phyloP scores from a whole-genome alignment of 1,140 invertebrate species.

The Bombus polaris region DNA sequence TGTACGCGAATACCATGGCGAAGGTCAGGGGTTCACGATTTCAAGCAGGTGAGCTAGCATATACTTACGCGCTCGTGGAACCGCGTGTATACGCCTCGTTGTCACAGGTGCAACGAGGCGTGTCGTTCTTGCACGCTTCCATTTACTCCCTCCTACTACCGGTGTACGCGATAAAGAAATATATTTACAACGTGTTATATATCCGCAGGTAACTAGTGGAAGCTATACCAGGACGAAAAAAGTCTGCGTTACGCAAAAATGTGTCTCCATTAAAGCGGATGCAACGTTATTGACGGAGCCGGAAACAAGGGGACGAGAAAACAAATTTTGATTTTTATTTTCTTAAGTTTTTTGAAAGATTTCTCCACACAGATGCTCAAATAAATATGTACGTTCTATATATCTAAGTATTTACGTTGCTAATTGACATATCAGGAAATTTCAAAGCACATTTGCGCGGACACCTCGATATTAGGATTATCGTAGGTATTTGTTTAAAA shows the following conservation, averaged over 20 bases:
- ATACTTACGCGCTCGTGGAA: slow-evolving; percentile 42
- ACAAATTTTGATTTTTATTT: no score
- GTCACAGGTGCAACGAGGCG: slow-evolving; percentile 66
- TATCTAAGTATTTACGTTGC: no score
- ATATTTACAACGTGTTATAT: neutral
- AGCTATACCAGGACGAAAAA: neutral
- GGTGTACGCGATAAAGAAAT: neutral
- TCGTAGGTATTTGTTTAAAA: no score
- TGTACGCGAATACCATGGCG: slow-evolving; percentile 69
- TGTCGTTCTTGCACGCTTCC: slow-evolving; percentile 41
- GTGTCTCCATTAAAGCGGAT: neutral
- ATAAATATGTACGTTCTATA: no score
- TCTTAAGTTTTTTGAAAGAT: no score
- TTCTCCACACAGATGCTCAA: no score
- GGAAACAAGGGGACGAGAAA: neutral
- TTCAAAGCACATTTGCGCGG: no score
- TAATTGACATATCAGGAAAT: no score
- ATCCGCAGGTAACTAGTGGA: neutral
- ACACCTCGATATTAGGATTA: no score
- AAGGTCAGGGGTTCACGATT: slow-evolving; percentile 72
- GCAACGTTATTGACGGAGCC: neutral
- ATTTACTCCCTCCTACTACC: neutral
- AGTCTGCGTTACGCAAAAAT: neutral
- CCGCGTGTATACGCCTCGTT: slow-evolving; percentile 64
- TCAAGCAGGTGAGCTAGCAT: slow-evolving; percentile 58